phyloP scores from a whole-genome alignment of 2,797 vertebrate genomes.

The Cyclura pinguis region DNA sequence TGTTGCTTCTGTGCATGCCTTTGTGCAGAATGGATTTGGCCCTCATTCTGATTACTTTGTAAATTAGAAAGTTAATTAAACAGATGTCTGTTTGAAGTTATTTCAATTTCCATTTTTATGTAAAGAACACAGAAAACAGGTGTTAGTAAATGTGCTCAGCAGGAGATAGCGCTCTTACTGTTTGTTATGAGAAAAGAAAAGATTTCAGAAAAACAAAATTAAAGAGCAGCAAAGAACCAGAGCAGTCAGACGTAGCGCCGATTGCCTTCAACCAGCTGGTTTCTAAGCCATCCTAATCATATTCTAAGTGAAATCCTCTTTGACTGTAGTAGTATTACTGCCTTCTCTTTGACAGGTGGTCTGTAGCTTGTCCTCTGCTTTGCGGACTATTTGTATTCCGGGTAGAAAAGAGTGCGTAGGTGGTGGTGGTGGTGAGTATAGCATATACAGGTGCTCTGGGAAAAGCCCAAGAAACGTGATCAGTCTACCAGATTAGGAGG shows the following conservation, averaged over 20 bases:
- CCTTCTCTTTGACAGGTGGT: conserved; percentile 65
- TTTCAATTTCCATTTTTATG: not conserved
- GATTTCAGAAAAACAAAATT: conserved; percentile 22
- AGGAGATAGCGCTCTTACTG: not conserved
- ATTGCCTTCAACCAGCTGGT: conserved; percentile 64
- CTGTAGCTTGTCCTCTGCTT: conserved; percentile 49
- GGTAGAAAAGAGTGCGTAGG: conserved; percentile 34
- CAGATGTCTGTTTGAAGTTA: not conserved
- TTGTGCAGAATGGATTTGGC: not conserved
- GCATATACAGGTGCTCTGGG: conserved; percentile 20
- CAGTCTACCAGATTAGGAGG: conserved; percentile 38
- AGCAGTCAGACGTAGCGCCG: conserved; percentile 53
- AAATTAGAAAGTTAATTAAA: conserved; percentile 6
- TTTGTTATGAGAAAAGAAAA: conserved; percentile 36
- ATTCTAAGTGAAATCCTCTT: conserved; percentile 70
- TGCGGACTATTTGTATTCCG: conserved; percentile 39
- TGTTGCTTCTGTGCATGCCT: not conserved
- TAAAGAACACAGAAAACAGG: not conserved
- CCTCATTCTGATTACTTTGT: not conserved
- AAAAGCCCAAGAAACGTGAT: conserved; percentile 51
- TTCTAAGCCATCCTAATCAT: conserved; percentile 67
- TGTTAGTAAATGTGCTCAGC: not conserved
- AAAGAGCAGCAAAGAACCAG: conserved; percentile 12
- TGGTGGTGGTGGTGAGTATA: not conserved
- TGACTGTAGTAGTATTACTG: conserved; percentile 57